Base-by-base conservation (phyloP, 2,113 vertebrate genomes). In the Amphiprion ocellaris region DNA sequence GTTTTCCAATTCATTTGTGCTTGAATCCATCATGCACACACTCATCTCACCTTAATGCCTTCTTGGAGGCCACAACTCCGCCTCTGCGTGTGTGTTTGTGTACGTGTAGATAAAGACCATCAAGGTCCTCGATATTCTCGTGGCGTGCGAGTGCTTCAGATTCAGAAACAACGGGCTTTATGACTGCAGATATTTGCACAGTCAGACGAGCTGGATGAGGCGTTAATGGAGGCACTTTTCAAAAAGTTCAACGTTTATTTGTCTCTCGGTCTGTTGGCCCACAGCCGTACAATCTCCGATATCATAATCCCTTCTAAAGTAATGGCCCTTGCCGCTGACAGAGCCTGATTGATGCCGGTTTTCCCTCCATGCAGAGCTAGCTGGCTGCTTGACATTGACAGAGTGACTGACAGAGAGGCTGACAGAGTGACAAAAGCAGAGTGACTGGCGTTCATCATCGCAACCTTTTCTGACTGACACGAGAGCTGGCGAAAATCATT, bases 261-360 rank as follows among this genome's bases (percentile, higher is more conserved):
- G 84, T 81, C 54, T 81, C 37, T 37, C 19, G 7, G 59, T 67
- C 54, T 87, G 30, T 86, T 53, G 63, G 63, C 81, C 61, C 64
- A 55, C 23, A 47, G 63, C 55, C 75, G 67, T 60, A 23, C 21
- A 14, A 81, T 79, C 76, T 70, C 69, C 33, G 52, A 70, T 84
- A 87, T 84, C 84, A 77, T 83, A 90, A 89, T 86, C 77, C 68
- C 56, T 37, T 89, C 61, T 49, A 69, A 80, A 89, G 77, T 84
- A 89, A 88, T 81, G 55, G 85, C 28, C 77, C 61, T 47, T 2
- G 39, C 62, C 37, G 37, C 83, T 84, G 89, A 86, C 82, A 74
- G 73, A 79, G 78, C 64, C 84, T 90, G 90, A 90, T 83, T 80
- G 89, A 92, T 88, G 83, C 52, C 2, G n/a, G 52, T n/a, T 83